Evolutionary conservation across 2,888 invertebrate species (phyloP).

Genomic region (Elegia similella): DNA sequence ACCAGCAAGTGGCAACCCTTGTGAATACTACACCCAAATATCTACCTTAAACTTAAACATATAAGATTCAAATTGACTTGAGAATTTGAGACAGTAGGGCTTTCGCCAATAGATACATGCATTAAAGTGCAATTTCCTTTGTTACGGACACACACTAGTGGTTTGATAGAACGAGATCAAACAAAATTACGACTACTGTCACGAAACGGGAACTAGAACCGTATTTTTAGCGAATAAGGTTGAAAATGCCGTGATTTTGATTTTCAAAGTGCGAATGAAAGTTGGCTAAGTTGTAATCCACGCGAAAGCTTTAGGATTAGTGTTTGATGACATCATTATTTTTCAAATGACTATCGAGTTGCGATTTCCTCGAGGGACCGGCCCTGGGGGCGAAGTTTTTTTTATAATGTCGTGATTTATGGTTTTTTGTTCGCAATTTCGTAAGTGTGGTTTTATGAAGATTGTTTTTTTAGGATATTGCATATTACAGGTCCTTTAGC

Average conservation of each 20-base stretch:
- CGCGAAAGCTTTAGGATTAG: conserved; percentile 81
- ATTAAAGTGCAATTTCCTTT: conserved; percentile 35
- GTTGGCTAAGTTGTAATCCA: conserved; percentile 64
- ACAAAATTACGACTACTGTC: conserved; percentile 23
- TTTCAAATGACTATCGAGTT: conserved; percentile 75
- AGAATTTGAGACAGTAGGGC: background rate
- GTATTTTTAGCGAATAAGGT: conserved; percentile 33
- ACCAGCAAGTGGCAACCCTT: conserved; percentile 53
- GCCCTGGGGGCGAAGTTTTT: conserved; percentile 40
- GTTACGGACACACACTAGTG: conserved; percentile 38
- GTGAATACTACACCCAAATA: conserved; percentile 28
- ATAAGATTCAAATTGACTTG: conserved; percentile 24
- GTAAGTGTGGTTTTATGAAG: conserved; percentile 25
- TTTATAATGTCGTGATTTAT: conserved; percentile 64
- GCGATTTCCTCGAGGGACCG: conserved; percentile 62
- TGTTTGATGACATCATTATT: conserved; percentile 82
- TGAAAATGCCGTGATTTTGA: conserved; percentile 25
- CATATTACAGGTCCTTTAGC: background rate
- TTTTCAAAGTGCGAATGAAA: conserved; percentile 20
- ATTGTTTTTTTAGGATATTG: conserved; percentile 1
- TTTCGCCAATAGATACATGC: background rate
- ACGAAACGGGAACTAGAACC: background rate
- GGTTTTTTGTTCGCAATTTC: conserved; percentile 44
- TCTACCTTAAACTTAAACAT: conserved; percentile 20
- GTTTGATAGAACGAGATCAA: conserved; percentile 46